Base-by-base conservation (phyloP, 2,888 invertebrate genomes). In the Eilema sororculum region DNA sequence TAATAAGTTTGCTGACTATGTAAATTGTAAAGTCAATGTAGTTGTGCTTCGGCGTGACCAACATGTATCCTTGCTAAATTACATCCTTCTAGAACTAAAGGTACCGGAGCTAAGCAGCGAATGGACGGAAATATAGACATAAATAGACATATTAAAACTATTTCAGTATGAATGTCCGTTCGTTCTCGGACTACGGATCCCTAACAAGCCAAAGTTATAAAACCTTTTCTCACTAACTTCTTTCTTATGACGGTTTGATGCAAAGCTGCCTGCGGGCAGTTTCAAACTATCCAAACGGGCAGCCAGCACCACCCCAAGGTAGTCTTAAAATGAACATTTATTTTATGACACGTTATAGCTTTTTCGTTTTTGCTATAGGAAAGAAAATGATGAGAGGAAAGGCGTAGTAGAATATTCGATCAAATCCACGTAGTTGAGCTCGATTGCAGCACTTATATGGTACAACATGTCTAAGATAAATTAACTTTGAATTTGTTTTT, bases 141-240 rank as follows among this genome's bases (percentile, higher is more conserved):
- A 52, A 8, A 33, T 33, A 33, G 33, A n/a, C n/a, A n/a, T n/a
- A n/a, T n/a, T n/a, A n/a, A n/a, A n/a, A n/a, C n/a, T n/a, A n/a
- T n/a, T n/a, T n/a, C n/a, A n/a, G n/a, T n/a, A n/a, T n/a, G n/a
- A n/a, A n/a, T 33, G 3, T 33, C 33, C 33, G 33, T 33, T 8
- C 33, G 33, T 33, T 33, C 33, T 8, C 33, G 33, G 8, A n/a
- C n/a, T 52, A 52, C 52, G n/a, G 52, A 46, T 3, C 46, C 24
- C 46, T 28, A 46, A 52, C 13, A 46, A 22, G 25, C 25, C 13
- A 25, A 28, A 58, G 58, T 16, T 25, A 12, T 25, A 65, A n/a
- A 64, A 28, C n/a, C 28, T n/a, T 13, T 64, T 64, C 28, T 22
- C 64, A 63, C 64, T 65, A 65, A 37, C n/a, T 33, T 52, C 63